Percentiles rank a stretch among this genome's conserved stretches.
phyloP scores from a whole-genome alignment of 2,888 invertebrate species.

The Zonitis immaculata region DNA sequence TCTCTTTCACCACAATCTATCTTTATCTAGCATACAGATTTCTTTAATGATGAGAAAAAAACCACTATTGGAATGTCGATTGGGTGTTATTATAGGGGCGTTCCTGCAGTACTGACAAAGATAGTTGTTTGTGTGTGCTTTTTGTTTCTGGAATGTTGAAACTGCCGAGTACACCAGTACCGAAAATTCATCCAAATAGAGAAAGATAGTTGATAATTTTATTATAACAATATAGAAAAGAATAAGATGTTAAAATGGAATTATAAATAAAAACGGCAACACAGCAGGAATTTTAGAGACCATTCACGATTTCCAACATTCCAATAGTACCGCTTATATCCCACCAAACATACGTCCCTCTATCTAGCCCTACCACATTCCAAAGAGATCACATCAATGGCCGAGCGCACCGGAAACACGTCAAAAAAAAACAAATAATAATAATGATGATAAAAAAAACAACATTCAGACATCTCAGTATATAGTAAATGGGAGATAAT shows the following conservation, averaged over 20 bases:
- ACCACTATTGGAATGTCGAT: background rate
- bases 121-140: conserved; percentile 4
- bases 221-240: background rate
- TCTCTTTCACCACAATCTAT: background rate
- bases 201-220: too few relatives aligned
- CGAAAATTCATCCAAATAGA: background rate
- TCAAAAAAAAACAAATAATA: conserved; percentile 36
- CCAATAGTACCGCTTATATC: conserved; percentile 41
- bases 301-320: conserved; percentile 50
- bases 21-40: background rate
- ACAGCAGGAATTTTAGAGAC: conserved; percentile 41
- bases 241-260: conserved; percentile 3
- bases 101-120: conserved; percentile 13
- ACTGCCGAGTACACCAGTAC: conserved; percentile 25
- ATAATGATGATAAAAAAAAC: conserved; percentile 27
- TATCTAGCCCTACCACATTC: conserved; percentile 49
- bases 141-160: conserved; percentile 3
- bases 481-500: background rate
- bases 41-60: background rate
- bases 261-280: conserved; percentile 30
- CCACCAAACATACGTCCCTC: conserved; percentile 20
- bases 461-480: conserved; percentile 11
- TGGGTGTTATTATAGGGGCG: conserved; percentile 11
- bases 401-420: conserved; percentile 46
- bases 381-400: conserved; percentile 51